Evolutionary conservation across 2,888 invertebrate species (phyloP).

Genomic region (Lepidocyrtinus sp.): DNA sequence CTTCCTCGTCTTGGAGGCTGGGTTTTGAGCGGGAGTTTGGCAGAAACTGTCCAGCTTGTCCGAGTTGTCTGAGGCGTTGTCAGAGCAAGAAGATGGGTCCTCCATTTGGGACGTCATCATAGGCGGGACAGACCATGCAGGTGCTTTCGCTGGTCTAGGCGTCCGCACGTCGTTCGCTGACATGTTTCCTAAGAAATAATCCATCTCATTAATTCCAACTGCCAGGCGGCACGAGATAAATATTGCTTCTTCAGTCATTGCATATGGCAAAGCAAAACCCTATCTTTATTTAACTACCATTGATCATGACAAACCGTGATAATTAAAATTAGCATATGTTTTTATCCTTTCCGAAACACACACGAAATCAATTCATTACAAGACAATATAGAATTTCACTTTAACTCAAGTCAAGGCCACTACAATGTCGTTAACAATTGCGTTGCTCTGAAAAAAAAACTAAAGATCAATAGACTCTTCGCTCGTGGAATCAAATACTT

Average conservation of each 20-base stretch:
- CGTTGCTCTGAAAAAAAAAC: too few species aligned
- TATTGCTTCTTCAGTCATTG: neutral
- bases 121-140: conserved; percentile 76
- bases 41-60: conserved; percentile 68
- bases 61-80: conserved; percentile 70
- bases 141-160: conserved; percentile 80
- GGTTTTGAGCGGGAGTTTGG: conserved; percentile 40
- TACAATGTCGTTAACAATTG: neutral
- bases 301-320: neutral
- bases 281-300: too few species aligned
- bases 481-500: too few species aligned
- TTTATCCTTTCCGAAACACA: neutral
- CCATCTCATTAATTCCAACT: neutral
- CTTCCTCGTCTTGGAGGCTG: conserved; percentile 58
- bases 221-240: neutral
- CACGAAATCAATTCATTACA: neutral
- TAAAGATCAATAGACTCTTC: too few species aligned
- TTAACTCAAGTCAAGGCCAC: neutral
- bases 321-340: neutral
- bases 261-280: neutral
- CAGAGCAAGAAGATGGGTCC: conserved; percentile 70
- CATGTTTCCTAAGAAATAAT: conserved; percentile 67
- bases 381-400: too few species aligned
- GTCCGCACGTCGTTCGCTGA: conserved; percentile 67
- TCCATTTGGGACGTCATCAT: conserved; percentile 63